Evolutionary conservation across 2,888 invertebrate genomes (phyloP).

Genomic region (Antheraea yamamai): DNA sequence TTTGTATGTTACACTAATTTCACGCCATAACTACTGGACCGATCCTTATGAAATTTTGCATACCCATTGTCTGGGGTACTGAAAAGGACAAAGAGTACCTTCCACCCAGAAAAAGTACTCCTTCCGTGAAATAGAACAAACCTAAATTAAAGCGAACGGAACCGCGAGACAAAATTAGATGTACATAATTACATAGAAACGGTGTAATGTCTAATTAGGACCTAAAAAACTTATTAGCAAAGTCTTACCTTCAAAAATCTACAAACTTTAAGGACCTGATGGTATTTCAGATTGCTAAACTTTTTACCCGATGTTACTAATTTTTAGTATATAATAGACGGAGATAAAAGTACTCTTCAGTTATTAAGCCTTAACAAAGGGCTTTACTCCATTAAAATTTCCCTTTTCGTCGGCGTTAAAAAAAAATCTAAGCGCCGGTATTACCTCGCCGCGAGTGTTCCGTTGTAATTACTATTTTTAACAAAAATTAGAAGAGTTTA

Average conservation of each 20-base stretch:
- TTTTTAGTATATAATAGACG: constrained; percentile 1
- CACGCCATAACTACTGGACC: no score
- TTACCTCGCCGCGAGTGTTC: constrained; percentile 12
- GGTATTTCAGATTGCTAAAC: not conserved
- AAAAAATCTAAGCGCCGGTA: constrained; percentile 5
- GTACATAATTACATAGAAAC: not conserved
- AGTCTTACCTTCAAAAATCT: not conserved
- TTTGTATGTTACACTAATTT: no score
- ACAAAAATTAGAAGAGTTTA: constrained; percentile 12
- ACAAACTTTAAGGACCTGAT: constrained; percentile 1
- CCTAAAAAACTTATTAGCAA: not conserved
- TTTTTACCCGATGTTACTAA: constrained; percentile 1
- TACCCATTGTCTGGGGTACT: no score
- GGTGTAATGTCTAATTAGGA: not conserved
- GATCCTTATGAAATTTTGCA: no score
- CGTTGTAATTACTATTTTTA: constrained; percentile 12
- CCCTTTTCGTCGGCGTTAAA: constrained; percentile 8
- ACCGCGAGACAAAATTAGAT: not conserved
- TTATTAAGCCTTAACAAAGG: constrained; percentile 9
- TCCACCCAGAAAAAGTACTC: no score
- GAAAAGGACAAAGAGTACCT: no score
- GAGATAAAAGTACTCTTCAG: constrained; percentile 13
- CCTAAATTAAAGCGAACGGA: no score
- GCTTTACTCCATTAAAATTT: constrained; percentile 8
- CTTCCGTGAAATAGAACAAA: no score